Base-by-base conservation (phyloP, 2,888 invertebrate species). In the Acholoe squamosa region DNA sequence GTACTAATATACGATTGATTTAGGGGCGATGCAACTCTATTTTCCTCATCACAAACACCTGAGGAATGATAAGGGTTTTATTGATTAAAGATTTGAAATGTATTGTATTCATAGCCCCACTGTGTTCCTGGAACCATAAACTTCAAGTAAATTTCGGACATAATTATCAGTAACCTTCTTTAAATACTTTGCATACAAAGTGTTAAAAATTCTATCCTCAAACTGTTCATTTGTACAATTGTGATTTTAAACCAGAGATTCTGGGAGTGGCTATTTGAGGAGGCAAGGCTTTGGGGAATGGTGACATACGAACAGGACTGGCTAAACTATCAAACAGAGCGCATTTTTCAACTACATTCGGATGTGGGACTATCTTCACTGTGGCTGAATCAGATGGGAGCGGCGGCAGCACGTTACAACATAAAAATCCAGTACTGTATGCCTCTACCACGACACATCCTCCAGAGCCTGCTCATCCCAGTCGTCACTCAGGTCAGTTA, bases 371-470 rank as follows among this genome's bases (percentile, higher is more conserved):
- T 94, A 7, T 93, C 93, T 5, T 90, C 91, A 31, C 56, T 88
- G 52, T 94, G 94, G 94, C 89, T 94, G 77, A 90, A 43, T 1
- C 92, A 93, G 92, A 94, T 94, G 94, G 93, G 93, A 16, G 90
- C 89, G 34, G 94, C 91, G 16, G 93, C 94, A 0, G 31, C 88
- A 14, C 88, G 89, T 33, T 84, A 91, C 56, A 92, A 93, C 33
- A 56, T 94, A 7, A 93, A 92, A 28, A 91, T 94, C 25, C 94
- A 94, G 90, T 94, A 94, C 91, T 94, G 93, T 89, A 94, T 94
- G 94, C 91, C 93, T 33, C 91, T 92, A 3, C 91, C 93, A 12
- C 61, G 94, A 56, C 91, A 92, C 67, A 91, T 91, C 19, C 91
- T 94, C 33, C 92, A 93, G 90, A 90, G 92, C 31, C 80, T 93